Evolutionary conservation across 2,888 invertebrate species (phyloP).

Genomic region (Mycalesis mineus): DNA sequence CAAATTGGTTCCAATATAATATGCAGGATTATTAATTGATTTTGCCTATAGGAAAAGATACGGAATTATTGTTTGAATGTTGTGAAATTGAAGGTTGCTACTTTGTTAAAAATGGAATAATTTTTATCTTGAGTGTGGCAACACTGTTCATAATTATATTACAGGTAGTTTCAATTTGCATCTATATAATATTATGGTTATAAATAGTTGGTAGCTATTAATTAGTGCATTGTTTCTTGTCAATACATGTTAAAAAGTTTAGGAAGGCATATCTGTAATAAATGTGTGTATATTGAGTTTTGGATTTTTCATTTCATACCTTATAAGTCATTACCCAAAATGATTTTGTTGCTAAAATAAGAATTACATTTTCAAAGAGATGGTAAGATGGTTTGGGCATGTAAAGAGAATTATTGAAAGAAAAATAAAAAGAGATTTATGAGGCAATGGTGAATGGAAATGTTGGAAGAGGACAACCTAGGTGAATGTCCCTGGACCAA

Average conservation of each 20-base stretch:
- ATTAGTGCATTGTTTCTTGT: slow-evolving; percentile 65
- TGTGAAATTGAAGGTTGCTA: not conserved
- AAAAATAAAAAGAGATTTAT: too few species aligned
- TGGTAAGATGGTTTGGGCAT: too few species aligned
- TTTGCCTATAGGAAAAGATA: not conserved
- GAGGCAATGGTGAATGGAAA: too few species aligned
- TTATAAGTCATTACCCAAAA: not conserved
- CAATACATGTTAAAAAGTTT: slow-evolving; percentile 65
- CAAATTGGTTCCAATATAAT: not conserved
- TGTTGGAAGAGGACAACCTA: too few species aligned
- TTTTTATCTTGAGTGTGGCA: slow-evolving; percentile 7
- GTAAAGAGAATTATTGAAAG: too few species aligned
- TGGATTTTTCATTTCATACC: slow-evolving; percentile 28
- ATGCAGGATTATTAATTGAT: not conserved
- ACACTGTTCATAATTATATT: slow-evolving; percentile 12
- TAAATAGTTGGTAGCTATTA: slow-evolving; percentile 36
- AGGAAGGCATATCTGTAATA: slow-evolving; percentile 75
- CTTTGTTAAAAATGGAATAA: not conserved
- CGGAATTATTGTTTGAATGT: not conserved
- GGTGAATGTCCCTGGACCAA: too few species aligned
- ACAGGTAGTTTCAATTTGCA: slow-evolving; percentile 21
- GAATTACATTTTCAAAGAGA: too few species aligned
- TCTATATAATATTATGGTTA: slow-evolving; percentile 18
- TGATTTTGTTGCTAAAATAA: too few species aligned
- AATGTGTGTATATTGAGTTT: slow-evolving; percentile 72